Evolutionary conservation across 2,797 vertebrate species (phyloP).

Genomic region (Sebastes vulpes): DNA sequence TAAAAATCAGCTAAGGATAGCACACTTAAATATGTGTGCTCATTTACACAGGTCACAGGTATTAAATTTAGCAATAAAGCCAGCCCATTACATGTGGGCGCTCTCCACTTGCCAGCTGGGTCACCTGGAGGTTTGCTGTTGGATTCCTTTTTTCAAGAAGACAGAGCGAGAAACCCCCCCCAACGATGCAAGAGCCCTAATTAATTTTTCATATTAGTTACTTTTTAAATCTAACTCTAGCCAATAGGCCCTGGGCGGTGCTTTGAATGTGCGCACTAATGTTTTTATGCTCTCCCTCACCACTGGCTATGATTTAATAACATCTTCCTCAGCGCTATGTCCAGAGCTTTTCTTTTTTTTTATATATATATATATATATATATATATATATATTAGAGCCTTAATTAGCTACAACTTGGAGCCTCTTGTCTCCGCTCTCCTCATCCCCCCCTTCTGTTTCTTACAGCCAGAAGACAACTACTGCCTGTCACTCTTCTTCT

Average conservation of each 20-base stretch:
- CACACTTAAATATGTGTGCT: neutral
- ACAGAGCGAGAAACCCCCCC: slow-evolving; percentile 27
- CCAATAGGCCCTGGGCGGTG: slow-evolving; percentile 65
- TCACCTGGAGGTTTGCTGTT: slow-evolving; percentile 44
- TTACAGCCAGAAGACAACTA: slow-evolving; percentile 17
- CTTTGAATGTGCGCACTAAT: slow-evolving; percentile 76
- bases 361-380: too few species aligned
- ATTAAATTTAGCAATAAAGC: slow-evolving; percentile 21
- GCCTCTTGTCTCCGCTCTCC: slow-evolving; percentile 36
- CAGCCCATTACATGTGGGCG: slow-evolving; percentile 4
- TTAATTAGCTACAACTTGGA: slow-evolving; percentile 82
- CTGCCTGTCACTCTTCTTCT: slow-evolving; percentile 13
- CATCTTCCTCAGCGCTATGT: slow-evolving; percentile 68
- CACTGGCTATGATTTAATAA: slow-evolving; percentile 85
- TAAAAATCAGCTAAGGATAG: neutral
- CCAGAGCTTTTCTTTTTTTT: slow-evolving; percentile 59
- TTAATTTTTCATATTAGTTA: slow-evolving; percentile 85
- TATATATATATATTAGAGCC: slow-evolving; percentile 62
- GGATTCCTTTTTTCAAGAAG: slow-evolving; percentile 35
- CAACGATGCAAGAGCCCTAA: slow-evolving; percentile 61
- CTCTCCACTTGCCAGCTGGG: slow-evolving; percentile 2
- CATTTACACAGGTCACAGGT: slow-evolving; percentile 13
- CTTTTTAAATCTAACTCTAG: slow-evolving; percentile 82
- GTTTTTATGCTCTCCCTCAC: slow-evolving; percentile 68
- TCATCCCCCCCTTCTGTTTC: neutral